Base-by-base conservation (phyloP, 1,140 invertebrate genomes). In the Drosophila erecta region DNA sequence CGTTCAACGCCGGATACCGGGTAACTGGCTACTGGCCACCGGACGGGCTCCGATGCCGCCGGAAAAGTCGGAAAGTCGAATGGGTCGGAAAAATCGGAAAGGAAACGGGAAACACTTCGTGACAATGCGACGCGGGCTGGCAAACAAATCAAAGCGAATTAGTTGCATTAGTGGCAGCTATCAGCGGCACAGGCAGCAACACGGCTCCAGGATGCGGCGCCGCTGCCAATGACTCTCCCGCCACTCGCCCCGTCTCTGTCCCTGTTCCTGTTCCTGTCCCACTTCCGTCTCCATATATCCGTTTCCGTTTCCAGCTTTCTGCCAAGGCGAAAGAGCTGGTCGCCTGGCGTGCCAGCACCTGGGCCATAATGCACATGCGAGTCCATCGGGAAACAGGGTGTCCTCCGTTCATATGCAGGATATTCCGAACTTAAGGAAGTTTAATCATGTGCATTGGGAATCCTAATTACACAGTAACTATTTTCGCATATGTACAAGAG, bases 121-220 rank as follows among this genome's bases (percentile, higher is more conserved):
- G 75, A 77, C 75, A 77, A 77, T 77, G 65, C 64, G 74, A 70
- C 65, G 57, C 40, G 56, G 51, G 44, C 74, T 75, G 73, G 74
- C 75, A 77, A 77, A 77, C 75, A 77, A 77, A 77, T 77, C 75
- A 77, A 77, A 77, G 74, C 75, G 75, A 77, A 77, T 77, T 77
- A 77, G 75, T 77, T 77, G 75, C 75, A 77, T 77, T 77, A 77
- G 75, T 77, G 74, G 74, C 75, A 77, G 75, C 75, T 77, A 77
- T 77, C 75, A 77, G 75, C 75, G 59, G 24, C 30, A 67, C 44
- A 30, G 55, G 56, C 30, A 44, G 40, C 27, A 38, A 20, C 57
- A 51, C 46, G 14, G 62, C 40, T 24, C 41, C 66, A 20, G 65
- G 67, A 57, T 70, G 65, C 67, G 64, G 41, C 64, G 41, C 24